These are phyloP conservation scores for Pseudopipra pipra DNA, from an alignment of 2,113 vertebrate species.

Conservation along the genomic window DNA sequence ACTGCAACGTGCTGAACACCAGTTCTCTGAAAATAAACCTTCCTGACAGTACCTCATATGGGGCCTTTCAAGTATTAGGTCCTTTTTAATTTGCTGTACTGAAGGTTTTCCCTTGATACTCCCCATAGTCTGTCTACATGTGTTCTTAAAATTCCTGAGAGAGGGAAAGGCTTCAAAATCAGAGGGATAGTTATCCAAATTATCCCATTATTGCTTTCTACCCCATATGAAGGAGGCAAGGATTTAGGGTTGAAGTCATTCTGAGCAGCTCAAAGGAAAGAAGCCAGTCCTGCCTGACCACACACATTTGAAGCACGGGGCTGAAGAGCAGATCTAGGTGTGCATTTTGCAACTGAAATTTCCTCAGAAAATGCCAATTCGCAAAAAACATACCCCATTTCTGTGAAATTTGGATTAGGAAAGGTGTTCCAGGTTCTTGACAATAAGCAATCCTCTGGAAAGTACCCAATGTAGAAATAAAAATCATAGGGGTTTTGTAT, in stretches of 20 bases:
- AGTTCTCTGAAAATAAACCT: not conserved
- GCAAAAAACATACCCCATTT: not conserved
- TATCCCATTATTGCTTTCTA: not conserved
- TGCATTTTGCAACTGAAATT: not conserved
- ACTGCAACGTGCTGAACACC: not conserved
- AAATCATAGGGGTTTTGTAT: fast-evolving
- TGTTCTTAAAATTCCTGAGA: not conserved
- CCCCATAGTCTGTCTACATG: not conserved
- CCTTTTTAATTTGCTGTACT: not conserved
- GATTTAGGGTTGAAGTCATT: not conserved
- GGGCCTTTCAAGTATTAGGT: not conserved
- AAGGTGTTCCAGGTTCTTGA: not conserved
- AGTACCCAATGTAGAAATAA: not conserved
- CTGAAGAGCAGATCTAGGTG: not conserved
- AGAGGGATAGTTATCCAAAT: not conserved
- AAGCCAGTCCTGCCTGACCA: not conserved
- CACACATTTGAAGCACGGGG: not conserved
- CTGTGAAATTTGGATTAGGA: not conserved
- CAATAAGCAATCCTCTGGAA: not conserved
- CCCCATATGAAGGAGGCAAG: not conserved
- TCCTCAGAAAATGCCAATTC: not conserved
- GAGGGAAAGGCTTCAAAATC: not conserved
- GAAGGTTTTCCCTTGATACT: not conserved
- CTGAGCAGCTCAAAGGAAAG: not conserved
- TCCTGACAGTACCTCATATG: not conserved